These are phyloP conservation scores for Chalcis sispes DNA, from an alignment of 2,888 invertebrate species.

Conservation along the genomic window DNA sequence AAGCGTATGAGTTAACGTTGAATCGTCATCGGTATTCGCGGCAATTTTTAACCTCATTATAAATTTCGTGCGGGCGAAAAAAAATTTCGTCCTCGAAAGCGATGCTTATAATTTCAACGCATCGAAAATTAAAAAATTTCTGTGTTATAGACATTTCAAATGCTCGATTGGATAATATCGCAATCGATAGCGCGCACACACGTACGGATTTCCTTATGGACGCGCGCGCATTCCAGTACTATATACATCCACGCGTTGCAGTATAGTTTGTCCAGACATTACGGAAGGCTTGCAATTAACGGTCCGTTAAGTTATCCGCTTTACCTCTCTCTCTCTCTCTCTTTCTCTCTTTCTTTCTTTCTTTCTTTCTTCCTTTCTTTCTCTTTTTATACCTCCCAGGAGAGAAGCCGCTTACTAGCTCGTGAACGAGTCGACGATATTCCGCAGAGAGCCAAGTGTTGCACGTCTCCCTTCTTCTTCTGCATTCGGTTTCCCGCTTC, in stretches of 20 bases:
- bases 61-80: no score
- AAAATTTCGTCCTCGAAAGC: no score
- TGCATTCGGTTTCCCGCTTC: neutral
- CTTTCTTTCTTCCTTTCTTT: neutral
- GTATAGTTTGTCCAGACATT: constrained; percentile 20
- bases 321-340: neutral
- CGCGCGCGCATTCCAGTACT: constrained; percentile 12
- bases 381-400: neutral
- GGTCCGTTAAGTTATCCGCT: constrained; percentile 43
- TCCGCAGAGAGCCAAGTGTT: neutral
- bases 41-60: no score
- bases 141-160: no score
- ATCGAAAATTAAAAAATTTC: no score
- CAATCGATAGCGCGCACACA: no score
- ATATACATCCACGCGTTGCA: neutral
- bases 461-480: neutral
- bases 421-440: neutral
- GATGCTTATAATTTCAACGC: no score
- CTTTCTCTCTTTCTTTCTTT: constrained; percentile 4
- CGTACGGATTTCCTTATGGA: neutral
- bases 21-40: no score
- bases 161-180: no score
- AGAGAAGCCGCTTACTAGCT: constrained; percentile 17
- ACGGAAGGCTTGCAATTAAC: constrained; percentile 50
- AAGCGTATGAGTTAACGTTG: no score